These are phyloP conservation scores for Azemiops feae DNA, from an alignment of 2,113 vertebrate genomes.

Conservation along the genomic window DNA sequence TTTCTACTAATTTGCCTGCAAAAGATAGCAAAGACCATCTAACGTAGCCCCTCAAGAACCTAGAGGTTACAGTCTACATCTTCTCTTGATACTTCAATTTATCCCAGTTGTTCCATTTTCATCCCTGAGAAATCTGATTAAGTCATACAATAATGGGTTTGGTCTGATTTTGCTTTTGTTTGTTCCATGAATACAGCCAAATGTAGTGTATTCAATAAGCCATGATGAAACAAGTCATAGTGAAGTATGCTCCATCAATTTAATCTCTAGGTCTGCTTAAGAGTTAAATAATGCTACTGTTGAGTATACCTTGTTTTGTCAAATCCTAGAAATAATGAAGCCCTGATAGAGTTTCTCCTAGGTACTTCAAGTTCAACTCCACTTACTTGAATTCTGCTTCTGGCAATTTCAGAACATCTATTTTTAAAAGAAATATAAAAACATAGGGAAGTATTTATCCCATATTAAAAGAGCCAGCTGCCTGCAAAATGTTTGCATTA, in stretches of 20 bases:
- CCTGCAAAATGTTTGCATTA: constrained; percentile 38
- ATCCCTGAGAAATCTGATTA: not conserved
- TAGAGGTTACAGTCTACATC: not conserved
- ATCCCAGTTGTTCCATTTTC: not conserved
- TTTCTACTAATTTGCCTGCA: not conserved
- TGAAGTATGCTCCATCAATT: not conserved
- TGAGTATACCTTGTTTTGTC: not conserved
- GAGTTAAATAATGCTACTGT: not conserved
- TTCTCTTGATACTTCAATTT: not conserved
- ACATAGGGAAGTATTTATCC: constrained; percentile 13
- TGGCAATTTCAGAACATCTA: constrained; percentile 21
- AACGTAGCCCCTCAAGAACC: not conserved
- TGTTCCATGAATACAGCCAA: not conserved
- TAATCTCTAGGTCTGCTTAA: not conserved
- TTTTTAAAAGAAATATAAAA: not conserved
- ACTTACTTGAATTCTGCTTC: not conserved
- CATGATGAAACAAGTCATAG: not conserved
- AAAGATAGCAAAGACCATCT: not conserved
- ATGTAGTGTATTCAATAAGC: not conserved
- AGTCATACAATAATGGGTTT: not conserved
- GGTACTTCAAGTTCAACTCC: not conserved
- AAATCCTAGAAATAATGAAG: not conserved
- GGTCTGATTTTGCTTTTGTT: not conserved
- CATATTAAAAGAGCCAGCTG: constrained; percentile 24
- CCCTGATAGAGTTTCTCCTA: not conserved